Evolutionary conservation across 1,140 invertebrate genomes (phyloP).

Genomic region (Himalopsyche phryganea): DNA sequence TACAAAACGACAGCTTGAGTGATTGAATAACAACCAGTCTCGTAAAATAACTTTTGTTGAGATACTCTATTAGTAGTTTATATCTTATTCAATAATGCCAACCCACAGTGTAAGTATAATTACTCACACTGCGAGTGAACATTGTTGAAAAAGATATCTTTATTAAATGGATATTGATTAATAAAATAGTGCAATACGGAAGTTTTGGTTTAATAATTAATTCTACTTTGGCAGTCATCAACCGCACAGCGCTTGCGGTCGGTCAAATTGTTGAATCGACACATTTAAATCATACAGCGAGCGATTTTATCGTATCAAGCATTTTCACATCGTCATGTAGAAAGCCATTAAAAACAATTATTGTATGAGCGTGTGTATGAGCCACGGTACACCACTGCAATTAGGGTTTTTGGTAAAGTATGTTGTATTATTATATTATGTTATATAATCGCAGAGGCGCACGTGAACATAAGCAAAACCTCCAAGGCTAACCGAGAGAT

Average conservation of each 20-base stretch:
- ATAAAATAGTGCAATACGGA: too few species aligned
- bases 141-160: too few species aligned
- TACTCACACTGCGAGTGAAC: too few species aligned
- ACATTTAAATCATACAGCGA: neutral
- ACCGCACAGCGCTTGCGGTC: neutral
- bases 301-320: neutral
- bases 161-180: too few species aligned
- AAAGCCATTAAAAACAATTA: constrained; percentile 14
- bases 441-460: neutral
- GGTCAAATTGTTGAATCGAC: neutral
- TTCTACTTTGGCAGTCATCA: neutral
- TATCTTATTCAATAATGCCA: too few species aligned
- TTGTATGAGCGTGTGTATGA: constrained; percentile 4
- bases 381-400: constrained; percentile 2
- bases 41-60: too few species aligned
- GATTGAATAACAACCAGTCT: too few species aligned
- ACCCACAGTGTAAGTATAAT: too few species aligned
- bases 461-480: too few species aligned
- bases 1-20: too few species aligned
- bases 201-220: neutral
- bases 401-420: constrained; percentile 2
- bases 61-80: too few species aligned
- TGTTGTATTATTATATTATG: neutral
- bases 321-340: constrained; percentile 5
- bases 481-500: too few species aligned